phyloP scores from a whole-genome alignment of 1,140 invertebrate species.

The Pogonomyrmex californicus region DNA sequence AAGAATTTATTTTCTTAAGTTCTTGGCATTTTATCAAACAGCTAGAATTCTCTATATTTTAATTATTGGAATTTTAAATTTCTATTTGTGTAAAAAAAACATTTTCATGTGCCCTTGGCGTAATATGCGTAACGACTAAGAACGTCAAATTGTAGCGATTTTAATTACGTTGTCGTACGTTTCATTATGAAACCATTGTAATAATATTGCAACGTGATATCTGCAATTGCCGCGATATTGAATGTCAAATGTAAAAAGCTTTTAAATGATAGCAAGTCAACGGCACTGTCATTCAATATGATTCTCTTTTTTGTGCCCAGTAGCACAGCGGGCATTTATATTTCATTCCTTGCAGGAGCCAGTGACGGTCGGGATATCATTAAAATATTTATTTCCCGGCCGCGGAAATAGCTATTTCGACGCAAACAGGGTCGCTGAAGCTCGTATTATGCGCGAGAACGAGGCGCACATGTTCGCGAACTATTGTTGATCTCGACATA shows the following conservation, averaged over 20 bases:
- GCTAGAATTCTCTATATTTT: background rate
- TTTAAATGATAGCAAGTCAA: slow-evolving; percentile 38
- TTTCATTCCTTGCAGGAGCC: slow-evolving; percentile 41
- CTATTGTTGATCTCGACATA: background rate
- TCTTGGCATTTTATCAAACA: background rate
- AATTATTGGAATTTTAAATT: background rate
- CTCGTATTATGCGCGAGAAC: background rate
- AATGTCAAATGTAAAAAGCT: slow-evolving; percentile 34
- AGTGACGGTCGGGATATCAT: background rate
- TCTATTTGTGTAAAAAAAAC: background rate
- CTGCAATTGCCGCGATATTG: slow-evolving; percentile 24
- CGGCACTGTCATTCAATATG: slow-evolving; percentile 36
- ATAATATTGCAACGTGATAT: background rate
- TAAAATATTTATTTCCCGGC: slow-evolving; percentile 51
- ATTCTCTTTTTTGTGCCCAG: slow-evolving; percentile 26
- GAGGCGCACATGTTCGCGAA: background rate
- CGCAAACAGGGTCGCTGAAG: background rate
- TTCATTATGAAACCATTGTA: background rate
- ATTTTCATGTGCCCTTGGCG: background rate
- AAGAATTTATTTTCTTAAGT: background rate
- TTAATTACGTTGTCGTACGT: background rate
- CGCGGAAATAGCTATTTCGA: slow-evolving; percentile 16
- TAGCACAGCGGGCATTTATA: slow-evolving; percentile 24
- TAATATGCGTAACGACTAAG: background rate
- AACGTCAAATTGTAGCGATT: background rate